phyloP scores from a whole-genome alignment of 2,797 vertebrate genomes.

The Botia kubotai region DNA sequence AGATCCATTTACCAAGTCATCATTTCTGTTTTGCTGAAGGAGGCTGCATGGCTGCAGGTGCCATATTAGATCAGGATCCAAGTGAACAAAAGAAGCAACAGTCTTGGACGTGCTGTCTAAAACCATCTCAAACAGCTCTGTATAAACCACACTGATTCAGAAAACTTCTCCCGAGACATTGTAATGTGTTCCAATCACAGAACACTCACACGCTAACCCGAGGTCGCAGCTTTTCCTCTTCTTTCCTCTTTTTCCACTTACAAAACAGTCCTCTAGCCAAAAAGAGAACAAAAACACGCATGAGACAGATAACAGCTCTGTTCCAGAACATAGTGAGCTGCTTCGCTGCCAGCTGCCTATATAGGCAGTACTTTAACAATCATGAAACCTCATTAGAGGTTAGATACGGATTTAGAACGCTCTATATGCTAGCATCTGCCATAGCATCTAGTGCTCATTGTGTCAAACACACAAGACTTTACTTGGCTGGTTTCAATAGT shows the following conservation, averaged over 20 bases:
- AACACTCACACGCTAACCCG: slow-evolving; percentile 45
- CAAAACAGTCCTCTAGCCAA: slow-evolving; percentile 36
- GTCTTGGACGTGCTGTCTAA: slow-evolving; percentile 79
- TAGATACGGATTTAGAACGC: neutral
- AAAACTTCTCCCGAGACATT: slow-evolving; percentile 66
- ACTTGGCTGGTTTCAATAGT: neutral
- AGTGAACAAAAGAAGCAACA: slow-evolving; percentile 74
- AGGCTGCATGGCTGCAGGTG: slow-evolving; percentile 76
- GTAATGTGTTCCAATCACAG: slow-evolving; percentile 60
- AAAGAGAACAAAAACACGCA: slow-evolving; percentile 18
- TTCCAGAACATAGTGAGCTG: neutral
- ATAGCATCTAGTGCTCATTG: neutral
- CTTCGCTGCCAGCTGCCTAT: neutral
- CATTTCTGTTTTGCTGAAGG: slow-evolving; percentile 78
- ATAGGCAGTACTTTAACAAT: neutral
- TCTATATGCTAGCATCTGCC: no score
- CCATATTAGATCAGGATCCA: slow-evolving; percentile 79
- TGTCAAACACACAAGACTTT: neutral
- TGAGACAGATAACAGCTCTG: slow-evolving; percentile 28
- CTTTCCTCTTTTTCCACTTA: slow-evolving; percentile 2
- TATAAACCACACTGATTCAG: slow-evolving; percentile 72
- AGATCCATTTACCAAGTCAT: slow-evolving; percentile 78
- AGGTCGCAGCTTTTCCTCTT: slow-evolving; percentile 30
- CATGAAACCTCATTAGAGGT: neutral
- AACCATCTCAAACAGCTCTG: slow-evolving; percentile 72